These are phyloP conservation scores for Muscicapa adusta DNA, from an alignment of 2,113 vertebrate genomes.

Conservation along the genomic window DNA sequence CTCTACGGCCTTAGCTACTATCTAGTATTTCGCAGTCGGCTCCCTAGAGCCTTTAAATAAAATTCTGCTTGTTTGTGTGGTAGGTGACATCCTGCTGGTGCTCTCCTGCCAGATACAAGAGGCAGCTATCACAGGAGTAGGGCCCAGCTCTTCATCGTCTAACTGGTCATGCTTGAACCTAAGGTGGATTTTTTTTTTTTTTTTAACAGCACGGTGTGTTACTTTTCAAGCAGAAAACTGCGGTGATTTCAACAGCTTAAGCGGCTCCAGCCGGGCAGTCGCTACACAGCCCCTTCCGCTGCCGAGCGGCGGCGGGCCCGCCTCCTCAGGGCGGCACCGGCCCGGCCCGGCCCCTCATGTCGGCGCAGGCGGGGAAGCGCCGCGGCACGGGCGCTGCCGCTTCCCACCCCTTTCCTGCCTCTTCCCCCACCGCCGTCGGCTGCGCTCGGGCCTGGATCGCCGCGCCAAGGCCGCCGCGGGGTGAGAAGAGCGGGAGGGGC, in stretches of 20 bases:
- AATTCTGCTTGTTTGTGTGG: not conserved
- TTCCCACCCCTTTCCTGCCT: not conserved
- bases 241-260: rapidly evolving
- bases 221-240: not conserved
- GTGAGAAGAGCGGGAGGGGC: not conserved
- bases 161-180: rapidly evolving
- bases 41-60: not conserved
- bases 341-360: not conserved
- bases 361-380: slow-evolving; percentile 58
- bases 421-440: not conserved
- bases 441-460: not conserved
- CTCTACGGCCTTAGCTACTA: rapidly evolving
- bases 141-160: not conserved
- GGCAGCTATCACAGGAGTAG: no score
- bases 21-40: rapidly evolving
- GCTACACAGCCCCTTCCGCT: rapidly evolving
- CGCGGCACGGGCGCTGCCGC: not conserved
- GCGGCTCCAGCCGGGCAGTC: rapidly evolving
- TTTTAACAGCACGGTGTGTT: not conserved
- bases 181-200: not conserved
- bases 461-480: not conserved
- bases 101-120: rapidly evolving
- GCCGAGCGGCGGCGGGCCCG: no score
- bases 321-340: not conserved
- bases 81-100: rapidly evolving